These are phyloP conservation scores for Dysidea cf. avara DNA, from an alignment of 37 sponge, comb jelly and placozoan genomes.

Conservation along the genomic window DNA sequence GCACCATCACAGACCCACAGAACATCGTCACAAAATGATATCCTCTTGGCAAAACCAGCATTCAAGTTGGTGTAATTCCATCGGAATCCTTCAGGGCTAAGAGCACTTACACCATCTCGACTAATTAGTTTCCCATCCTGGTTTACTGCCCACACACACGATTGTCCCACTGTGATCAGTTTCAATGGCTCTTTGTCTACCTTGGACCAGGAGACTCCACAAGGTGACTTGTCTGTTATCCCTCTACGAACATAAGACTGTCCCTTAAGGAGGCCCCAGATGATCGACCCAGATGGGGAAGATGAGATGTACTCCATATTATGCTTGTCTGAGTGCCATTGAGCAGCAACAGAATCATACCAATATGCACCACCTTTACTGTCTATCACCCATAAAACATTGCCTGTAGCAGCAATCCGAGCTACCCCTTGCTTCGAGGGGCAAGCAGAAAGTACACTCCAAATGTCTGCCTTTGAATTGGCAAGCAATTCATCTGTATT, in stretches of 20 bases:
- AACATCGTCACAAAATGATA: conserved; percentile 32
- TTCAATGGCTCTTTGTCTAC: conserved; percentile 41
- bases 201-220: conserved; percentile 51
- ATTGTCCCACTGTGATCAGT: conserved; percentile 38
- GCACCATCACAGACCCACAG: conserved; percentile 39
- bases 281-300: conserved; percentile 46
- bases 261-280: conserved; percentile 56
- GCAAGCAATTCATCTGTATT: too few species aligned
- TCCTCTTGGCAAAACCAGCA: conserved; percentile 14
- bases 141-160: conserved; percentile 47
- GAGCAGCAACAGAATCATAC: conserved; percentile 10
- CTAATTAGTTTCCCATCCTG: conserved; percentile 46
- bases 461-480: conserved; percentile 29
- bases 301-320: conserved; percentile 40
- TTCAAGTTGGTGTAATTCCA: conserved; percentile 45
- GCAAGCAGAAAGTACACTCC: conserved; percentile 31
- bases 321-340: conserved; percentile 48
- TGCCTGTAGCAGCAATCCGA: conserved; percentile 7
- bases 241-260: conserved; percentile 56
- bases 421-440: too few species aligned
- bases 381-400: conserved; percentile 53
- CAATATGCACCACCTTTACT: conserved; percentile 25
- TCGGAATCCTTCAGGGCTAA: conserved; percentile 38
- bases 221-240: conserved; percentile 30
- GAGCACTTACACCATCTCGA: conserved; percentile 48